Evolutionary conservation across 2,888 invertebrate species (phyloP).

Genomic region (Dynastes maya): DNA sequence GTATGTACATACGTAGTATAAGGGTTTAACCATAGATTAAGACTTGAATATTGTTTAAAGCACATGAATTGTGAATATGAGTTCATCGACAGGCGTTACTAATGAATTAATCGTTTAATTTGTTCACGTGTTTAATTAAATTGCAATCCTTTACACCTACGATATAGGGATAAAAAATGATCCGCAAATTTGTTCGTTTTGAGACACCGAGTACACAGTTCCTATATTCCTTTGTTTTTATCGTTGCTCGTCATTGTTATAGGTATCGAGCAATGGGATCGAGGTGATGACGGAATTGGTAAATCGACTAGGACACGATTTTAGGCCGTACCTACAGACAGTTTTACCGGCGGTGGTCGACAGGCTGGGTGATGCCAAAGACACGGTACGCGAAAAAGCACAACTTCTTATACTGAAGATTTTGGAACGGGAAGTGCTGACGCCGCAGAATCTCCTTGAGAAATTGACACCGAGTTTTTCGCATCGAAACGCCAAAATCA

Average conservation of each 20-base stretch:
- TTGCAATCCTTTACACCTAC: no score
- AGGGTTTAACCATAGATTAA: no score
- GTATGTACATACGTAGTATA: no score
- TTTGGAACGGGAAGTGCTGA: slow-evolving; percentile 80
- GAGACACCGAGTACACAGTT: no score
- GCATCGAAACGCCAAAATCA: slow-evolving; percentile 94
- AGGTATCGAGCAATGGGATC: slow-evolving; percentile 94
- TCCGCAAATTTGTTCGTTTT: no score
- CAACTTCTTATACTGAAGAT: slow-evolving; percentile 81
- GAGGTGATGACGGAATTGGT: slow-evolving; percentile 90
- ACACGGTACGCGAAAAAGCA: slow-evolving; percentile 78
- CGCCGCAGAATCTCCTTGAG: slow-evolving; percentile 82
- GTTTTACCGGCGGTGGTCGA: slow-evolving; percentile 89
- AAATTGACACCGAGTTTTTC: slow-evolving; percentile 79
- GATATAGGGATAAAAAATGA: no score
- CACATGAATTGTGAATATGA: no score
- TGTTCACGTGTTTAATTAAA: no score
- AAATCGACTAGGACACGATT: slow-evolving; percentile 89
- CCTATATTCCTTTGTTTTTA: slow-evolving; percentile 21
- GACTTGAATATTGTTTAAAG: no score
- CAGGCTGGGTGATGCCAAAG: slow-evolving; percentile 75
- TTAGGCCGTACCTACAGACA: slow-evolving; percentile 88
- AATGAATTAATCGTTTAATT: no score
- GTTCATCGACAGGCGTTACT: no score
- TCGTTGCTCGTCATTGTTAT: slow-evolving; percentile 55